Conservation (phyloP, 2,888 invertebrate genomes). For the Hecatera dysodea region DNA sequence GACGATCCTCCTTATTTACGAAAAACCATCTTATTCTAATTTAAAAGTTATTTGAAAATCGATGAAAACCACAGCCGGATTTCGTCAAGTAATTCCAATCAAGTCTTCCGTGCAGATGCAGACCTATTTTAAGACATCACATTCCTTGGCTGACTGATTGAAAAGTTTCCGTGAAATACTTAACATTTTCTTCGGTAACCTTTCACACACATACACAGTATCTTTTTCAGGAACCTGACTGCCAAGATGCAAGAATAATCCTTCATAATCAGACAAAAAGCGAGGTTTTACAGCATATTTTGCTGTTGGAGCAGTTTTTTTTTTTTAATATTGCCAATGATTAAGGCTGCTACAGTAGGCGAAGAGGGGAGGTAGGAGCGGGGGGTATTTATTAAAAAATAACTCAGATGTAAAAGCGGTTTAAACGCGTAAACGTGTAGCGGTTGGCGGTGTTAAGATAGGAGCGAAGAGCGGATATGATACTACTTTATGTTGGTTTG, state of each 20-base stretch:
- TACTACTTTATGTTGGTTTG: too few species aligned
- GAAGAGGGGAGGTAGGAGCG: conserved; percentile 36
- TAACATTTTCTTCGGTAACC: background rate
- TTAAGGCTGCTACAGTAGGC: conserved; percentile 60
- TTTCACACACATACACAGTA: background rate
- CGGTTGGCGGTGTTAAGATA: conserved; percentile 37
- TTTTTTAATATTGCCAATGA: conserved; percentile 79
- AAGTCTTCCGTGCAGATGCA: background rate
- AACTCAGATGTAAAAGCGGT: conserved; percentile 74
- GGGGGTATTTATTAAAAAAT: conserved; percentile 80
- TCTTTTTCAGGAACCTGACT: background rate
- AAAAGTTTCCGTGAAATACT: background rate
- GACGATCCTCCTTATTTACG: too few species aligned
- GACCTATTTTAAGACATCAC: background rate
- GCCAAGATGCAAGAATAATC: conserved; percentile 28
- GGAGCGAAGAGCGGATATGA: conserved; percentile 8
- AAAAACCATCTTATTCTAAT: too few species aligned
- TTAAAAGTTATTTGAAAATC: too few species aligned
- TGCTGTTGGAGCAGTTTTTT: conserved; percentile 45
- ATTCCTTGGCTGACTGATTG: too few species aligned
- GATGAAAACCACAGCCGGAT: background rate
- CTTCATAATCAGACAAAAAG: conserved; percentile 40
- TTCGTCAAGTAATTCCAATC: background rate
- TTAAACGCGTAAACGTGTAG: conserved; percentile 64
- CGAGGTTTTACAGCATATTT: conserved; percentile 37